phyloP scores from a whole-genome alignment of 2,888 invertebrate species.

The Drosophila atripex region DNA sequence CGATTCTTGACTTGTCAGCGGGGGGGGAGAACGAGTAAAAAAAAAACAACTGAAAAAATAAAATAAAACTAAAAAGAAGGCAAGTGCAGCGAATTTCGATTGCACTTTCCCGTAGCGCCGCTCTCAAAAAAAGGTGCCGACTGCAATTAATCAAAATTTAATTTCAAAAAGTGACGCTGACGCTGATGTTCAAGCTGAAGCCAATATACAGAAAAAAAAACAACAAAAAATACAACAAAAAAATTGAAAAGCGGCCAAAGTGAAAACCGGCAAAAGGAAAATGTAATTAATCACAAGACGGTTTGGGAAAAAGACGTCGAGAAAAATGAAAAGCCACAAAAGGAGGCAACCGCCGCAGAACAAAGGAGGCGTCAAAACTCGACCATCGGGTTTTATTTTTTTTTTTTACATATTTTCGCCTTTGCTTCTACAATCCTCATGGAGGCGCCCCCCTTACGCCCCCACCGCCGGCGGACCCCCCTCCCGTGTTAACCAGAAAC shows the following conservation, averaged over 20 bases:
- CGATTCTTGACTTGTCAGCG: constrained; percentile 36
- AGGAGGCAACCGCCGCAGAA: constrained; percentile 27
- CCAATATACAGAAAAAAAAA: constrained; percentile 46
- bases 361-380: constrained; percentile 58
- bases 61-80: constrained; percentile 8
- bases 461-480: neutral
- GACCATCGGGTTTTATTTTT: constrained; percentile 4
- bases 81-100: constrained; percentile 71
- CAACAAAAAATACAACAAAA: constrained; percentile 43
- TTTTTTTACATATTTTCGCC: neutral
- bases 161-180: constrained; percentile 68
- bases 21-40: constrained; percentile 18
- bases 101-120: constrained; percentile 73
- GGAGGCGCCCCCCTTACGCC: constrained; percentile 7
- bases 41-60: neutral
- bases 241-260: constrained; percentile 66
- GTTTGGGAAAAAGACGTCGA: constrained; percentile 34
- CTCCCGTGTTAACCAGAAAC: constrained; percentile 18
- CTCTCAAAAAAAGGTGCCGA: constrained; percentile 43
- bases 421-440: neutral
- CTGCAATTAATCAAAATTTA: constrained; percentile 76
- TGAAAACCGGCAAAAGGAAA: constrained; percentile 68
- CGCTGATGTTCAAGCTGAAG: constrained; percentile 33
- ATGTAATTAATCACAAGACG: constrained; percentile 74
- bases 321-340: constrained; percentile 56